These are phyloP conservation scores for Dioctria rufipes DNA, from an alignment of 2,888 invertebrate species.

Conservation along the genomic window DNA sequence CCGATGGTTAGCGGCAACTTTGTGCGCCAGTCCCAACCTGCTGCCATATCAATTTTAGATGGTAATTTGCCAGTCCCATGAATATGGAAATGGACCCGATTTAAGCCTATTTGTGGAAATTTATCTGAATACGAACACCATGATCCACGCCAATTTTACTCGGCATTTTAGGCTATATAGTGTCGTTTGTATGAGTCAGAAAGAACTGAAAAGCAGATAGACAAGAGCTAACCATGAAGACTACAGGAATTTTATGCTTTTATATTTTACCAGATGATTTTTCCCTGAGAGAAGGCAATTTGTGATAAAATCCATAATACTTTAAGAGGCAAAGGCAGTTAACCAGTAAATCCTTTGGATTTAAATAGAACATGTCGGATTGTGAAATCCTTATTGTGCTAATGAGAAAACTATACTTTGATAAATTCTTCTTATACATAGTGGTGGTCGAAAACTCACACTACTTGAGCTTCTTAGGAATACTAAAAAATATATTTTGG, in stretches of 20 bases:
- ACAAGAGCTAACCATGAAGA: conserved; percentile 10
- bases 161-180: background rate
- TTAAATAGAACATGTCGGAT: conserved; percentile 24
- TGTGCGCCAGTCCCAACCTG: conserved; percentile 34
- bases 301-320: conserved; percentile 32
- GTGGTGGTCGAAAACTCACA: no score
- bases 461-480: no score
- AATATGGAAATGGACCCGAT: conserved; percentile 54
- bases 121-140: conserved; percentile 55
- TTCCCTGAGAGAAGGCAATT: conserved; percentile 5
- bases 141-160: conserved; percentile 32
- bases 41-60: conserved; percentile 55
- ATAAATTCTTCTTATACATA: no score
- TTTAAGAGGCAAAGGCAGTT: conserved; percentile 12
- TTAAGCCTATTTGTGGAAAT: conserved; percentile 56
- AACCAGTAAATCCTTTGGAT: conserved; percentile 24
- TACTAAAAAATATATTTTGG: no score
- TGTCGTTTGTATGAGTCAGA: no score
- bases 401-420: no score
- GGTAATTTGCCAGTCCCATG: conserved; percentile 55
- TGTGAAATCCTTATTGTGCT: background rate
- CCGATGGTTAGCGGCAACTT: conserved; percentile 15
- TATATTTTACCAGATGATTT: conserved; percentile 47
- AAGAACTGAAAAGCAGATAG: conserved; percentile 8
- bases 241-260: conserved; percentile 15